A percentile compares a stretch with the other conserved stretches of the same genome.
These are phyloP conservation scores for Iphiclides podalirius DNA, from an alignment of 2,888 invertebrate genomes.

Conservation along the genomic window DNA sequence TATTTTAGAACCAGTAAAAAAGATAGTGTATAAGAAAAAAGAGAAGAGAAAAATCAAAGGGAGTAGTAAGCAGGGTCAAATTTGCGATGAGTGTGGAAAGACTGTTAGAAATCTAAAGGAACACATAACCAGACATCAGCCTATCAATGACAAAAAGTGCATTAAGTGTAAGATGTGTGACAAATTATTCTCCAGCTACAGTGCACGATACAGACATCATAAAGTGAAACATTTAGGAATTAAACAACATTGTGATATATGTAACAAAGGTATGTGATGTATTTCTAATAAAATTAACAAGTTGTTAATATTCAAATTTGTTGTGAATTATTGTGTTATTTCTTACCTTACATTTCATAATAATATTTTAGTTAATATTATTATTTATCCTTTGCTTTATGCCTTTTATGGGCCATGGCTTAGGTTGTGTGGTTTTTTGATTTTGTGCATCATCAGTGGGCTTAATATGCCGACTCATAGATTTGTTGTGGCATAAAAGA, in stretches of 20 bases:
- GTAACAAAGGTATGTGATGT: slow-evolving; percentile 56
- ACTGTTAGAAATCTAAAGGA: slow-evolving; percentile 49
- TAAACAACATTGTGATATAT: slow-evolving; percentile 56
- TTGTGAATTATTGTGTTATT: background rate
- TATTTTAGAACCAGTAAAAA: slow-evolving; percentile 34
- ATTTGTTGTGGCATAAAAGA: too few relatives aligned
- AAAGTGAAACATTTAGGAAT: slow-evolving; percentile 56
- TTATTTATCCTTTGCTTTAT: too few relatives aligned
- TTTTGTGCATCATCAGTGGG: too few relatives aligned
- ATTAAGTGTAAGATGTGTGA: slow-evolving; percentile 53
- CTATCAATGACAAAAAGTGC: slow-evolving; percentile 35
- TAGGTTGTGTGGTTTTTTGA: too few relatives aligned
- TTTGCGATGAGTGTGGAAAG: slow-evolving; percentile 65
- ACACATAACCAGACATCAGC: slow-evolving; percentile 46
- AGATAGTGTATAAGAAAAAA: slow-evolving; percentile 27
- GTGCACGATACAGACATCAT: slow-evolving; percentile 50
- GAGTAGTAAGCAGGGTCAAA: slow-evolving; percentile 31
- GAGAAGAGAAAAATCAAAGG: slow-evolving; percentile 33
- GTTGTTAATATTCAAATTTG: too few relatives aligned
- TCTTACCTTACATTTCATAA: background rate
- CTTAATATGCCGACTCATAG: too few relatives aligned
- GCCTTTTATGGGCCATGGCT: too few relatives aligned
- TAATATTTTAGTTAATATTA: too few relatives aligned
- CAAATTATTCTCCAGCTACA: slow-evolving; percentile 44
- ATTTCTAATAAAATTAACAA: too few relatives aligned